These are phyloP conservation scores for Diogma glabrata DNA, from an alignment of 2,888 invertebrate genomes.

Conservation along the genomic window DNA sequence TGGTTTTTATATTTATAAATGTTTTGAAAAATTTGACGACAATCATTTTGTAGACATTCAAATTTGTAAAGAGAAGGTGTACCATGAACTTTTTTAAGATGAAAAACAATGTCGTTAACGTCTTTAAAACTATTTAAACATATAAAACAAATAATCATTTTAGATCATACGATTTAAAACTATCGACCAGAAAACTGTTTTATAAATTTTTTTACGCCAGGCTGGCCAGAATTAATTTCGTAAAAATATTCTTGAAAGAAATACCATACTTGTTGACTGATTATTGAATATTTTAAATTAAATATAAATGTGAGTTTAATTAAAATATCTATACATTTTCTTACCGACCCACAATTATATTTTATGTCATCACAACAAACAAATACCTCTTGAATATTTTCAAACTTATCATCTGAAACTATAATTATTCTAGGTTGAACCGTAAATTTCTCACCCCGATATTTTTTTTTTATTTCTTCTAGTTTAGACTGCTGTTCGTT, in stretches of 20 bases:
- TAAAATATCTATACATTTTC: slow-evolving; percentile 13
- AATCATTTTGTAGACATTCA: background rate
- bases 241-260: slow-evolving; percentile 13
- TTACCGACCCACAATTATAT: slow-evolving; percentile 12
- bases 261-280: slow-evolving; percentile 9
- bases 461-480: background rate
- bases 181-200: background rate
- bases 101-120: background rate
- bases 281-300: slow-evolving; percentile 5
- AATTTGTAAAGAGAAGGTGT: slow-evolving; percentile 8
- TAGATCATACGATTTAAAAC: background rate
- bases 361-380: slow-evolving; percentile 11
- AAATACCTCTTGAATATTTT: slow-evolving; percentile 10
- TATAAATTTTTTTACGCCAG: background rate
- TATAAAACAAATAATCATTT: background rate
- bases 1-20: slow-evolving; percentile 3
- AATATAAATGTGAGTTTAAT: slow-evolving; percentile 9
- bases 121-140: background rate
- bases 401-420: slow-evolving; percentile 10
- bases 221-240: slow-evolving; percentile 1
- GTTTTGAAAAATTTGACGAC: slow-evolving; percentile 4
- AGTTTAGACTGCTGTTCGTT: slow-evolving; percentile 4
- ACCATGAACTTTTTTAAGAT: slow-evolving; percentile 3
- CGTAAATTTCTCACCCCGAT: background rate
- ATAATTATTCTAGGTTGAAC: slow-evolving; percentile 15